Conservation (phyloP, 2,113 vertebrate species). For the Micronycteris hirsuta region DNA sequence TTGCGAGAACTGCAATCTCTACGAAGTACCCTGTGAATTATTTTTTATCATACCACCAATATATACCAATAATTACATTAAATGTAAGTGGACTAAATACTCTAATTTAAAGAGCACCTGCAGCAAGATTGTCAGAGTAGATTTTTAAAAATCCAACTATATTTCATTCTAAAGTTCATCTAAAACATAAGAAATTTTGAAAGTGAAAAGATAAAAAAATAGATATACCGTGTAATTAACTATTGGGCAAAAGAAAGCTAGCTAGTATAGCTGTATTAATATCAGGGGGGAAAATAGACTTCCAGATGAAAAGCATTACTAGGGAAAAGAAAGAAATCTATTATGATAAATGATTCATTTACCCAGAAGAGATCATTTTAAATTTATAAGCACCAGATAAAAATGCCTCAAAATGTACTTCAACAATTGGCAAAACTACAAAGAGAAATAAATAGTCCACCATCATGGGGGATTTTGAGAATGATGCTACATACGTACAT, state of each 20-base stretch:
- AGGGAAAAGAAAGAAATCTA: neutral
- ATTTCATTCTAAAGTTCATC: neutral
- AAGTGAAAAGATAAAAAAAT: neutral
- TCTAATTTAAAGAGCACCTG: neutral
- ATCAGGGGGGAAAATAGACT: neutral
- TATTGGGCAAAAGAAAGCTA: neutral
- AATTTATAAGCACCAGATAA: neutral
- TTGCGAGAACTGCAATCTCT: neutral
- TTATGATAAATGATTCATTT: neutral
- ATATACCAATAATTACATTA: neutral
- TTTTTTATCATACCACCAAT: neutral
- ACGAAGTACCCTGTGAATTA: neutral
- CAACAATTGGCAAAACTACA: neutral
- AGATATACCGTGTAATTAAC: neutral
- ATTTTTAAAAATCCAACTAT: neutral
- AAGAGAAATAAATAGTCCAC: neutral
- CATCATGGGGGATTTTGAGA: neutral
- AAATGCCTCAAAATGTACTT: neutral
- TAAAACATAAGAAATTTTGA: neutral
- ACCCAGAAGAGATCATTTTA: neutral
- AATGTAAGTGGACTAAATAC: constrained; percentile 10
- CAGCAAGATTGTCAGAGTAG: neutral
- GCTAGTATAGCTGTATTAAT: neutral
- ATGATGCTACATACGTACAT: neutral
- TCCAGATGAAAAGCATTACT: neutral